A percentile compares a stretch with the other conserved stretches of the same genome.
Evolutionary conservation across 2,113 vertebrate genomes (phyloP).

Genomic region (Balaenoptera acutorostrata): DNA sequence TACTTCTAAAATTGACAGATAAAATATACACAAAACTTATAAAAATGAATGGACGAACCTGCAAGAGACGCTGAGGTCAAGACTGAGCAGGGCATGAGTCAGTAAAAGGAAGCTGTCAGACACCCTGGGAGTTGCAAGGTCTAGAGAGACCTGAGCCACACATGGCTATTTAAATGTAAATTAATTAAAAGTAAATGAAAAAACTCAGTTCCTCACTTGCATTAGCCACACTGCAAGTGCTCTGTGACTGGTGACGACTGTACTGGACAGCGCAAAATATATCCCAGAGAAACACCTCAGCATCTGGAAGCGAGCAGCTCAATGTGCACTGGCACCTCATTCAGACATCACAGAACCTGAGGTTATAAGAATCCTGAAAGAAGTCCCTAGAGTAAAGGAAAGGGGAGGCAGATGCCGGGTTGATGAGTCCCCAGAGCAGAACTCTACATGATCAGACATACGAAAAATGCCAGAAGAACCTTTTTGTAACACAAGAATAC

Average conservation of each 20-base stretch:
- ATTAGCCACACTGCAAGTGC: neutral
- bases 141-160: neutral
- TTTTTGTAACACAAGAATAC: neutral
- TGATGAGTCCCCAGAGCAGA: neutral
- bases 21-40: neutral
- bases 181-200: constrained; percentile 23
- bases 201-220: neutral
- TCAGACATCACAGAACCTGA: neutral
- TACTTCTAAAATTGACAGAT: neutral
- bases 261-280: neutral
- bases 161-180: neutral
- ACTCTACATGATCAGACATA: neutral
- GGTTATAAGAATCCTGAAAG: neutral
- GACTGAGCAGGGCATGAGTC: neutral
- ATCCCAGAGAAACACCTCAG: neutral
- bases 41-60: neutral
- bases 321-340: neutral
- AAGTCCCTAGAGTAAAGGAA: neutral
- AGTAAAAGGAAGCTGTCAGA: neutral
- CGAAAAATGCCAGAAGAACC: neutral
- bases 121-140: neutral
- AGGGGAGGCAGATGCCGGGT: neutral
- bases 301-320: neutral
- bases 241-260: neutral
- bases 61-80: neutral